These are phyloP conservation scores for Hassar affinis DNA, from an alignment of 2,113 vertebrate species.

Conservation along the genomic window DNA sequence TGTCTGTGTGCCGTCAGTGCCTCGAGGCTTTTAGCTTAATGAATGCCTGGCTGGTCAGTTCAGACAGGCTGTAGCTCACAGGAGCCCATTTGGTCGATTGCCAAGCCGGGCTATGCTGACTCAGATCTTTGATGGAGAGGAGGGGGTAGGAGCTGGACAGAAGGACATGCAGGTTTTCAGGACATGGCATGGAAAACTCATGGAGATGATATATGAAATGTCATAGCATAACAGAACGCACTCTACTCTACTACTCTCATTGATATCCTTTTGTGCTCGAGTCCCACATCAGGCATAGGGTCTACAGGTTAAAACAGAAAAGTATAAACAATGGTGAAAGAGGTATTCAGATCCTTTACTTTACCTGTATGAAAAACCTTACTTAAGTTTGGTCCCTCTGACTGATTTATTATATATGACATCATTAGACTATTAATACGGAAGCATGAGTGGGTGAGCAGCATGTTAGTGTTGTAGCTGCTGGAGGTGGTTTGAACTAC, in stretches of 20 bases:
- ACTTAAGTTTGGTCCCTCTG: too few relatives aligned
- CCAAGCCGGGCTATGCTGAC: conserved; percentile 60
- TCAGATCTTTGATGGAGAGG: conserved; percentile 57
- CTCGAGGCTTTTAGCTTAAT: conserved; percentile 72
- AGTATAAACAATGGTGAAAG: neutral
- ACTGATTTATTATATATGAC: too few relatives aligned
- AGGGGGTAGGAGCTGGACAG: neutral
- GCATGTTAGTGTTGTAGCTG: too few relatives aligned
- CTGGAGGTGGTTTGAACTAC: too few relatives aligned
- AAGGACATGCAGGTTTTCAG: neutral
- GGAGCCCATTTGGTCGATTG: conserved; percentile 65
- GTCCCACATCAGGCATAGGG: neutral
- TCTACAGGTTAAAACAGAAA: neutral
- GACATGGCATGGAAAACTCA: neutral
- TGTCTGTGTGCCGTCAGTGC: conserved; percentile 31
- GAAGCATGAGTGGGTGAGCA: too few relatives aligned
- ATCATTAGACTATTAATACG: too few relatives aligned
- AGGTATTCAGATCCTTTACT: too few relatives aligned
- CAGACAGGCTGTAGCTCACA: conserved; percentile 16
- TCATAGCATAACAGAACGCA: neutral
- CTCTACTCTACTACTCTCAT: neutral
- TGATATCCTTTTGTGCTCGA: neutral
- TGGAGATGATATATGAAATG: conserved; percentile 13
- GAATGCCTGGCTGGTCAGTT: conserved; percentile 57
- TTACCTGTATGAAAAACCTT: too few relatives aligned